These are phyloP conservation scores for Neodontobutis hainanensis DNA, from an alignment of 2,113 vertebrate species.

Conservation along the genomic window DNA sequence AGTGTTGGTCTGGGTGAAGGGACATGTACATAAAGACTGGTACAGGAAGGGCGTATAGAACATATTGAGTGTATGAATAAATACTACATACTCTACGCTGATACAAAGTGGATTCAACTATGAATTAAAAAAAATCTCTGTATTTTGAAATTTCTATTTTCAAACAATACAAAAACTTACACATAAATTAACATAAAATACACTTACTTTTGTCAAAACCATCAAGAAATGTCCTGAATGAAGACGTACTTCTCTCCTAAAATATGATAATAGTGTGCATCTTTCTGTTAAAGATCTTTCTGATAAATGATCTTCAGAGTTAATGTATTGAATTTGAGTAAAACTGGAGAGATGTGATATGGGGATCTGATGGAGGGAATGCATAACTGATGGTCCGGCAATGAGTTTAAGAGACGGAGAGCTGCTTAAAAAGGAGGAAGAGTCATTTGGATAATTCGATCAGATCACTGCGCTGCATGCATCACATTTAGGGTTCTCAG, in stretches of 20 bases:
- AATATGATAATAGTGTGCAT: background rate
- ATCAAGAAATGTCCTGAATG: too few species aligned
- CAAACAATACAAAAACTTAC: too few species aligned
- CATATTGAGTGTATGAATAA: background rate
- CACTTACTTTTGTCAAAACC: too few species aligned
- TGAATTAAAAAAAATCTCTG: too few species aligned
- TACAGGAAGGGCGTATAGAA: background rate
- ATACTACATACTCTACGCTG: background rate
- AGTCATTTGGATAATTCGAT: conserved; percentile 55
- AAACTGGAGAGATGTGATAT: background rate
- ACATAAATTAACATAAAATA: too few species aligned
- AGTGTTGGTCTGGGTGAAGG: background rate
- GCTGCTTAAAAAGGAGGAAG: conserved; percentile 40
- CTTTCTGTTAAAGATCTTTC: conserved; percentile 11
- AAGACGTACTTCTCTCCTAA: background rate
- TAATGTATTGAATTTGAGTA: conserved; percentile 29
- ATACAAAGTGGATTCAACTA: too few species aligned
- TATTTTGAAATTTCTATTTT: too few species aligned
- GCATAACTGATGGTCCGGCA: conserved; percentile 39
- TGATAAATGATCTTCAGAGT: conserved; percentile 13
- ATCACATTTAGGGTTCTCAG: conserved; percentile 53
- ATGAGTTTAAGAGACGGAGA: conserved; percentile 6
- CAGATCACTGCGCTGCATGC: conserved; percentile 34
- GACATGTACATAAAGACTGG: background rate
- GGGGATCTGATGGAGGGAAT: conserved; percentile 17